A percentile compares a stretch with the other conserved stretches of the same genome.
Evolutionary conservation across 1,140 invertebrate species (phyloP).

Genomic region (Papilio polyxenes): DNA sequence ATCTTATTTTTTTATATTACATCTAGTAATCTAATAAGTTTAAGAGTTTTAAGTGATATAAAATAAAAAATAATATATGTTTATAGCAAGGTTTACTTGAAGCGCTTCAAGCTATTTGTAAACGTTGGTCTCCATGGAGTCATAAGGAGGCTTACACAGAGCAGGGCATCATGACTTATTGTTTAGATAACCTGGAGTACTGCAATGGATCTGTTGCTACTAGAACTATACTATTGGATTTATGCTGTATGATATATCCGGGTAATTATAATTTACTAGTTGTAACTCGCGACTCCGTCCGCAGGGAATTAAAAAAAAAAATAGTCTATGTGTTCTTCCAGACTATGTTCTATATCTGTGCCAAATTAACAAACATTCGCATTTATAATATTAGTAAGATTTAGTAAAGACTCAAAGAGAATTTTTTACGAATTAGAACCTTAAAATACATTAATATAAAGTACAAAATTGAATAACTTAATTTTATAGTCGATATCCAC

Average conservation of each 20-base stretch:
- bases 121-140: slow-evolving; percentile 68
- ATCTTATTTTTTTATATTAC: too few relatives aligned
- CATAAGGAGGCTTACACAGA: slow-evolving; percentile 60
- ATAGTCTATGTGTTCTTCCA: too few relatives aligned
- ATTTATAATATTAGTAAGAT: too few relatives aligned
- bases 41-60: too few relatives aligned
- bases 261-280: slow-evolving; percentile 47
- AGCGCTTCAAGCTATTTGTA: slow-evolving; percentile 61
- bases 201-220: slow-evolving; percentile 62
- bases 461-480: neutral
- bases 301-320: too few relatives aligned
- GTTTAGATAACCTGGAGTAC: slow-evolving; percentile 66
- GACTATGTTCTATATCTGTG: too few relatives aligned
- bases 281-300: neutral
- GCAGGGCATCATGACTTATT: slow-evolving; percentile 66
- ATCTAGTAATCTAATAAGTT: too few relatives aligned
- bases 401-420: too few relatives aligned
- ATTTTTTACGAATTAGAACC: neutral
- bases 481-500: slow-evolving; percentile 73
- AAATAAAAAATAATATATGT: too few relatives aligned
- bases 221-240: slow-evolving; percentile 62
- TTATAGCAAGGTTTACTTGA: slow-evolving; percentile 75
- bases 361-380: too few relatives aligned
- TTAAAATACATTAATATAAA: too few relatives aligned
- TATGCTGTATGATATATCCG: slow-evolving; percentile 71